Percentiles rank a stretch among this genome's conserved stretches.
phyloP scores from a whole-genome alignment of 2,797 vertebrate species.

The Botia almorhae region DNA sequence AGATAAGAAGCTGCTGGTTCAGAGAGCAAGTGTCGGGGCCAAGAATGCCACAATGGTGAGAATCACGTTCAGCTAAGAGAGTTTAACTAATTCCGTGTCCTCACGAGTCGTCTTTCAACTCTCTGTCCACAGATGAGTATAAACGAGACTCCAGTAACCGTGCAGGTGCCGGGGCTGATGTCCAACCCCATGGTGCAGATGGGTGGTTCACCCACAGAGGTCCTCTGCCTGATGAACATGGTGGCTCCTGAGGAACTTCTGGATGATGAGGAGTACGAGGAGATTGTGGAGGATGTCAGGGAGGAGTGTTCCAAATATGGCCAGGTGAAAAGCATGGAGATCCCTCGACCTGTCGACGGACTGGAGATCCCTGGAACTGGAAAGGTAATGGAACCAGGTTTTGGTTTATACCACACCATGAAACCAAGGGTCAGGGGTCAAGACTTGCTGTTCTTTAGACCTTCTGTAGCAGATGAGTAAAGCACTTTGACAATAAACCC shows the following conservation, averaged over 20 bases:
- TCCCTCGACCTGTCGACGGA: slow-evolving; percentile 90
- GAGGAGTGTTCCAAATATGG: slow-evolving; percentile 95
- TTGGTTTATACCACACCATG: not conserved
- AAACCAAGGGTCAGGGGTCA: not conserved
- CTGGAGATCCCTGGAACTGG: slow-evolving; percentile 91
- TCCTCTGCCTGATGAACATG: slow-evolving; percentile 97
- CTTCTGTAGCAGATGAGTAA: not conserved
- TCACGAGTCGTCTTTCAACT: not conserved
- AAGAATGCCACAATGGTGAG: slow-evolving; percentile 94
- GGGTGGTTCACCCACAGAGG: slow-evolving; percentile 91
- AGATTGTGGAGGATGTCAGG: slow-evolving; percentile 91
- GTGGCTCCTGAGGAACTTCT: slow-evolving; percentile 92
- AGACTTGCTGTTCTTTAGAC: no score
- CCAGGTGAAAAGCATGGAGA: slow-evolving; percentile 93
- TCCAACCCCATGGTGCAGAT: slow-evolving; percentile 91
- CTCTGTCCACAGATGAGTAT: slow-evolving; percentile 82
- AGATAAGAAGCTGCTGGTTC: slow-evolving; percentile 94
- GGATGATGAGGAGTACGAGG: slow-evolving; percentile 93
- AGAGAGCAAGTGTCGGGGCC: slow-evolving; percentile 93
- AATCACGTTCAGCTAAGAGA: slow-evolving; percentile 1
- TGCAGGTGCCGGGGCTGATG: slow-evolving; percentile 91
- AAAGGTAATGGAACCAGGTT: slow-evolving; percentile 76
- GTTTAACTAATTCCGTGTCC: not conserved
- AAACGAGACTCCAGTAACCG: slow-evolving; percentile 93
- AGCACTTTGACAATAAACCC: not conserved